phyloP scores from a whole-genome alignment of 2,797 vertebrate genomes.

The Cetoscarus ocellatus region DNA sequence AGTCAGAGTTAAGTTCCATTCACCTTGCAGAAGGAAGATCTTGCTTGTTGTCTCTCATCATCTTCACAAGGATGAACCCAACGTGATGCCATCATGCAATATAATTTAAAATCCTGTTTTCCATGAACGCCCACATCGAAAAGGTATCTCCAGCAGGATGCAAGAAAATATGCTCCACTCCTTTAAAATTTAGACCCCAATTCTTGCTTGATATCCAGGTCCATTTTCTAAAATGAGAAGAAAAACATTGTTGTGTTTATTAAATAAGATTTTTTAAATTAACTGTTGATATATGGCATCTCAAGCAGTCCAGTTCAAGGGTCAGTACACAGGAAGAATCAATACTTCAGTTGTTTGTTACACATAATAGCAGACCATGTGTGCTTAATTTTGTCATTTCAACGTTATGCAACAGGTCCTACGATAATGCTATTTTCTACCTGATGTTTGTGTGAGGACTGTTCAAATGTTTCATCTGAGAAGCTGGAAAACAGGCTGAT shows the following conservation, averaged over 20 bases:
- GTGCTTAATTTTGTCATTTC: constrained; percentile 30
- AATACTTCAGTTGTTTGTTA: constrained; percentile 23
- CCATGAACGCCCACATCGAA: constrained; percentile 85
- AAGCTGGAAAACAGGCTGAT: not conserved
- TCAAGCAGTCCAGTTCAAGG: constrained; percentile 7
- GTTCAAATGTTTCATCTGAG: constrained; percentile 5
- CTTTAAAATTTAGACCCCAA: constrained; percentile 52
- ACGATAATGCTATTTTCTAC: constrained; percentile 13
- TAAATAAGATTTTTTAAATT: constrained; percentile 1
- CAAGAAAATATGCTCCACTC: constrained; percentile 27
- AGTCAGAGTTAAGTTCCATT: constrained; percentile 13
- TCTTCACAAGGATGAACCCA: constrained; percentile 87
- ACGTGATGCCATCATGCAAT: constrained; percentile 95
- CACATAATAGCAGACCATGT: constrained; percentile 36
- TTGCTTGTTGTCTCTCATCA: constrained; percentile 73
- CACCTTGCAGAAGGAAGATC: constrained; percentile 83
- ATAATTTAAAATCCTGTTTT: constrained; percentile 82
- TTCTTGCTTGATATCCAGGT: constrained; percentile 35
- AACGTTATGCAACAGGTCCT: constrained; percentile 40
- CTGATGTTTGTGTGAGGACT: constrained; percentile 15
- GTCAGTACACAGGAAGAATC: constrained; percentile 15
- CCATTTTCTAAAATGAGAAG: constrained; percentile 53
- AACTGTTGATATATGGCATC: not conserved
- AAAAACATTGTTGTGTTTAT: not conserved
- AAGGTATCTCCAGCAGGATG: constrained; percentile 52